Evolutionary conservation across 2,888 invertebrate species (phyloP).

Genomic region (Yponomeuta evonymella): DNA sequence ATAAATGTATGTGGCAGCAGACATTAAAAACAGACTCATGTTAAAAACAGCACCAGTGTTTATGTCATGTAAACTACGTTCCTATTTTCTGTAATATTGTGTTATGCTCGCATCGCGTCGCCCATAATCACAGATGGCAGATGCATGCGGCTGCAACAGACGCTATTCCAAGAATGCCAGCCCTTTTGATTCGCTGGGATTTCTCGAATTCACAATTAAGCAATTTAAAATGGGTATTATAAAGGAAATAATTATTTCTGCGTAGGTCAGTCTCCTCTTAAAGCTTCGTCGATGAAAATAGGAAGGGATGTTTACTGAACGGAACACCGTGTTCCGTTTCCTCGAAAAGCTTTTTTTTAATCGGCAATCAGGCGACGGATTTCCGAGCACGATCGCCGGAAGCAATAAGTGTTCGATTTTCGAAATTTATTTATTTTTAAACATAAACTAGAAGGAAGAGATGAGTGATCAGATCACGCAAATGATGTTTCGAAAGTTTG

Average conservation of each 20-base stretch:
- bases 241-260: background rate
- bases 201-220: background rate
- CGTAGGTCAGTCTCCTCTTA: background rate
- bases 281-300: background rate
- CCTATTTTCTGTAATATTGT: too few relatives aligned
- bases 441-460: background rate
- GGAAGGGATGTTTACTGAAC: background rate
- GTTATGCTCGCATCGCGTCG: too few relatives aligned
- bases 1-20: too few relatives aligned
- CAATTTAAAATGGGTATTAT: background rate
- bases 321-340: background rate
- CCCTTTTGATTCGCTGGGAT: background rate
- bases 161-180: background rate
- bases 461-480: conserved; percentile 1
- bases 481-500: background rate
- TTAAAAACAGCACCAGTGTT: too few relatives aligned
- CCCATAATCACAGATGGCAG: background rate
- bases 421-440: background rate
- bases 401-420: background rate
- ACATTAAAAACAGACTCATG: too few relatives aligned
- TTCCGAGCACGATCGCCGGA: conserved; percentile 29
- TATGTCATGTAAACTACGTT: too few relatives aligned
- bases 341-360: conserved; percentile 15
- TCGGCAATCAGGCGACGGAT: conserved; percentile 49
- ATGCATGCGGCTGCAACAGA: background rate